Base-by-base conservation (phyloP, 2,113 vertebrate species). In the Pygoscelis adeliae region DNA sequence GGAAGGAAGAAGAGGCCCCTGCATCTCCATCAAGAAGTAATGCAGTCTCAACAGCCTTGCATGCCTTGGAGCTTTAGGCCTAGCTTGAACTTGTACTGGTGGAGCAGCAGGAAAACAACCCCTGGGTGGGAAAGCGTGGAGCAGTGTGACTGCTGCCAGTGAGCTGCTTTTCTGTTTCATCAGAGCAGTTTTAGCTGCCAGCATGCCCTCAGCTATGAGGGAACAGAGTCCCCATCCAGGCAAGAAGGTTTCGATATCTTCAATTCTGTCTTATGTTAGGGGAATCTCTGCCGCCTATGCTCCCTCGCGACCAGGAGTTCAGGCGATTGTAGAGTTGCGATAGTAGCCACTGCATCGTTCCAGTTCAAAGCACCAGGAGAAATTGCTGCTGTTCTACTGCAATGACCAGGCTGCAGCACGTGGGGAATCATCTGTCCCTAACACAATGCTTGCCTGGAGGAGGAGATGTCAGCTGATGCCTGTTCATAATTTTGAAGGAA, bases 221-320 rank as follows among this genome's bases (percentile, higher is more conserved):
- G 25, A 82, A 63, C 30, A 59, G 40, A 40, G 16, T 29, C 34
- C 42, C 21, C 34, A 52, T 12, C 30, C 49, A 29, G 27, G 23
- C 26, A 47, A 83, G 66, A 66, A 27, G 19, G 19, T 53, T 67
- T 62, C 2, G 0, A 0, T 36, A 53, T 47, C 62, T 79, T 83
- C 30, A 58, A 1, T 52, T 80, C 36, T 1, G 2, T 58, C 25
- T 81, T 36, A 18, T 5, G 10, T 83, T 22, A 47, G 14, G 32
- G 27, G 15, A 80, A 67, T 0, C 2, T 52, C n/a, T 7, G 9
- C 62, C 42, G 7, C 26, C 16, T 52, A 58, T 72, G 44, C 30
- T 65, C 13, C 58, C 27, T 40, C 15, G 58, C 0, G 2, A 49
- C 3, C 1, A 2, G 46, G n/a, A 9, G 22, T 44, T 44, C 46